Evolutionary conservation across 2,113 vertebrate species (phyloP).

Genomic region (Danionella cerebrum): DNA sequence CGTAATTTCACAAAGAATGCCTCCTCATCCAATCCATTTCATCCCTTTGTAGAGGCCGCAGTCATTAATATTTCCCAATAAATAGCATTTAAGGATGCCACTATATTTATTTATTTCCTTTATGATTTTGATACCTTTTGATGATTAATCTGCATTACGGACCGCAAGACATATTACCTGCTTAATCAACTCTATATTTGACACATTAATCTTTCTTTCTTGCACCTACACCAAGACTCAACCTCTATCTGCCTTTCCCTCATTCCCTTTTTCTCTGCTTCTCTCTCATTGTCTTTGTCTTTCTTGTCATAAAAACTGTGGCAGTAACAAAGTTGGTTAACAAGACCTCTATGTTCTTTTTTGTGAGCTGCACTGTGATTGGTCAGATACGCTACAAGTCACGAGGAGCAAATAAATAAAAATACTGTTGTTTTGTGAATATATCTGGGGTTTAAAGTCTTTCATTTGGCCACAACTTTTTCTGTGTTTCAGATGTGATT

Average conservation of each 20-base stretch:
- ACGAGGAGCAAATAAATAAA: too few species aligned
- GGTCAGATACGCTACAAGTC: too few species aligned
- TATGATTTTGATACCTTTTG: constrained; percentile 57
- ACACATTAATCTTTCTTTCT: constrained; percentile 66
- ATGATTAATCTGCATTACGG: constrained; percentile 64
- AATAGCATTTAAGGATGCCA: constrained; percentile 63
- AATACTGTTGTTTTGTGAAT: too few species aligned
- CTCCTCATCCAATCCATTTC: constrained; percentile 60
- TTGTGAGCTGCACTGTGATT: too few species aligned
- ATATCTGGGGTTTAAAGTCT: too few species aligned
- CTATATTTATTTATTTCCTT: constrained; percentile 68
- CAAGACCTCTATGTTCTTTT: too few species aligned
- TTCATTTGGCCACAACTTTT: too few species aligned
- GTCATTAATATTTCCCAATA: constrained; percentile 64
- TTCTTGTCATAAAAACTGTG: too few species aligned
- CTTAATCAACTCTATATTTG: constrained; percentile 69
- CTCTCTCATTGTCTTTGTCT: too few species aligned
- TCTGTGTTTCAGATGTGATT: too few species aligned
- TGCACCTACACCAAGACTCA: too few species aligned
- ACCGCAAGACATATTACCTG: constrained; percentile 60
- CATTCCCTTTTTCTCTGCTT: neutral
- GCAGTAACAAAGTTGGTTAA: neutral
- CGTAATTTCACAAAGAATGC: constrained; percentile 57
- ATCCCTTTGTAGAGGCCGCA: constrained; percentile 44
- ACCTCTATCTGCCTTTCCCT: constrained; percentile 63